Evolutionary conservation across 2,797 vertebrate genomes (phyloP).

Genomic region (Gastrophryne carolinensis): DNA sequence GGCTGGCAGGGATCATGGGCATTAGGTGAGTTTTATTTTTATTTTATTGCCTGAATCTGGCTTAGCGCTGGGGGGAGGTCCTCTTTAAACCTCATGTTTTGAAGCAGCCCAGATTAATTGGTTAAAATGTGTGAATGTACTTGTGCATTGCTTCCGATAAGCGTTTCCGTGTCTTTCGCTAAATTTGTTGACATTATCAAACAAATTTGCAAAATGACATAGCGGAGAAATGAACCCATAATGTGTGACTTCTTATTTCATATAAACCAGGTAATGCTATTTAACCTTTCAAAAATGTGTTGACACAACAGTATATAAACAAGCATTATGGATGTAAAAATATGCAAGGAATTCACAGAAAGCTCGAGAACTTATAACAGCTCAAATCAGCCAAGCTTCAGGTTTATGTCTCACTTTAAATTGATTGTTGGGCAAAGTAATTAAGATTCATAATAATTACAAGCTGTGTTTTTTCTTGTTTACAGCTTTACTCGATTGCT

Average conservation of each 20-base stretch:
- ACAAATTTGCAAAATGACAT: not conserved
- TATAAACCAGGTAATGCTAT: not conserved
- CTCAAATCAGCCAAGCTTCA: conserved; percentile 16
- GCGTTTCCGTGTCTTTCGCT: not conserved
- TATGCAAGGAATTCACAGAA: conserved; percentile 9
- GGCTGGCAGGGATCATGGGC: too few relatives aligned
- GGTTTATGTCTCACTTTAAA: conserved; percentile 11
- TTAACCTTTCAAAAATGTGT: conserved; percentile 16
- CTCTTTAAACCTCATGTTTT: too few relatives aligned
- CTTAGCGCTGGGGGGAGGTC: too few relatives aligned
- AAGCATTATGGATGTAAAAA: conserved; percentile 36
- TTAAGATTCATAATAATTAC: not conserved
- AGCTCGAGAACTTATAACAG: not conserved
- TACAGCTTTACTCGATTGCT: not conserved
- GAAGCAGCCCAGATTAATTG: too few relatives aligned
- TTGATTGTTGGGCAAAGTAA: not conserved
- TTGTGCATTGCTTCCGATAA: not conserved
- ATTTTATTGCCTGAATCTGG: too few relatives aligned
- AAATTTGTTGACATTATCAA: not conserved
- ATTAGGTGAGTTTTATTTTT: too few relatives aligned
- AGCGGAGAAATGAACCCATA: not conserved
- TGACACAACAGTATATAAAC: conserved; percentile 28
- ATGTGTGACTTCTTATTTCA: conserved; percentile 1
- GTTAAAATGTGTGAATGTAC: too few relatives aligned
- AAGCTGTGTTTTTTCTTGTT: not conserved